phyloP scores from a whole-genome alignment of 2,888 invertebrate genomes.

The Craniophora ligustri region DNA sequence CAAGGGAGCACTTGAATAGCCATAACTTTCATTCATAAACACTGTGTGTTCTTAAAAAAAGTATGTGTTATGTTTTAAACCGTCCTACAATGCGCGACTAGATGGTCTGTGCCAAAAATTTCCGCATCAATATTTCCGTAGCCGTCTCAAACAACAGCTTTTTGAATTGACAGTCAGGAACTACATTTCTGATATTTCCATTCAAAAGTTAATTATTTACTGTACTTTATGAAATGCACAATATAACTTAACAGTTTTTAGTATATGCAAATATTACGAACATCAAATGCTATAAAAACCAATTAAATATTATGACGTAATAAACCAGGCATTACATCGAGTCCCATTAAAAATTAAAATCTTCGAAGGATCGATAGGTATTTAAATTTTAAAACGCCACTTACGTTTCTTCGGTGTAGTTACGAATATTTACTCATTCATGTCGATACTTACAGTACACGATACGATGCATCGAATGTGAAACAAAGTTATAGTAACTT shows the following conservation, averaged over 20 bases:
- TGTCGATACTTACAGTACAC: too few relatives aligned
- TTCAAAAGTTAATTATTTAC: too few relatives aligned
- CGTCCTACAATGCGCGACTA: conserved; percentile 1
- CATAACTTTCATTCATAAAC: conserved; percentile 22
- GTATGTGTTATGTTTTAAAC: conserved; percentile 14
- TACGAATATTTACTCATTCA: too few relatives aligned
- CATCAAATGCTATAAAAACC: not conserved
- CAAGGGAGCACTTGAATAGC: not conserved
- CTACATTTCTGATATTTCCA: not conserved
- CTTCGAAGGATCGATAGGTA: not conserved
- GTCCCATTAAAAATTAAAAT: too few relatives aligned
- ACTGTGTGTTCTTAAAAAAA: conserved; percentile 7
- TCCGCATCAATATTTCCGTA: conserved; percentile 2
- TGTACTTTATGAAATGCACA: too few relatives aligned
- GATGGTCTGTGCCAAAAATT: conserved; percentile 16
- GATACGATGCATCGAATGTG: too few relatives aligned
- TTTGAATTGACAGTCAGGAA: not conserved
- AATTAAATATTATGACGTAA: not conserved
- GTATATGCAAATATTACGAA: not conserved
- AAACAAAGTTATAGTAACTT: too few relatives aligned
- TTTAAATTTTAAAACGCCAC: not conserved
- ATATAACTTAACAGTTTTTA: too few relatives aligned
- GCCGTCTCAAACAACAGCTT: not conserved
- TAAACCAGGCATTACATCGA: not conserved
- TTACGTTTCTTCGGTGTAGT: not conserved